Percentiles rank a stretch among this genome's conserved stretches.
Conservation (phyloP, 1,140 invertebrate genomes). For the Lithobius niger region DNA sequence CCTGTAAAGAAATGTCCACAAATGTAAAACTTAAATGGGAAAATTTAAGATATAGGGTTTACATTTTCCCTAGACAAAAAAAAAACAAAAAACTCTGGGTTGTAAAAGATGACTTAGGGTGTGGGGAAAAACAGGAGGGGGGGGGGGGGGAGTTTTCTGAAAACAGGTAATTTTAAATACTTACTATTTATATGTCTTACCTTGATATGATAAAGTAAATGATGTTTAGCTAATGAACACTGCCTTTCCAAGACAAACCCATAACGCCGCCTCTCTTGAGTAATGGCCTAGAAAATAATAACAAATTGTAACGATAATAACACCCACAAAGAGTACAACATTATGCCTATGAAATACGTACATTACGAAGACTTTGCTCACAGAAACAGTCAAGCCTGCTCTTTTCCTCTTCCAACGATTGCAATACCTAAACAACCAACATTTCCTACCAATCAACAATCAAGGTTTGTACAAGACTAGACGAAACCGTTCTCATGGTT, state of each 20-base stretch:
- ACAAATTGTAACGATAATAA: background rate
- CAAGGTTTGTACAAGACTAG: too few relatives aligned
- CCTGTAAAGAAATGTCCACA: conserved; percentile 9
- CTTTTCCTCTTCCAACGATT: conserved; percentile 77
- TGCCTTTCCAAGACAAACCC: conserved; percentile 85
- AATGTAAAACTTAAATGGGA: background rate
- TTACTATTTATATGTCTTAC: conserved; percentile 17
- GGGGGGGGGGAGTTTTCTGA: background rate
- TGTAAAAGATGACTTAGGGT: too few relatives aligned
- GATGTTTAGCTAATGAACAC: conserved; percentile 80
- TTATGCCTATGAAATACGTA: conserved; percentile 36
- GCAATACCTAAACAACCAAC: conserved; percentile 52
- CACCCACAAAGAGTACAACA: background rate
- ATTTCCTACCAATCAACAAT: too few relatives aligned
- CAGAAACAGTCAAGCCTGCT: conserved; percentile 77
- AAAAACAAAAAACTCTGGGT: background rate
- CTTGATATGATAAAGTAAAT: conserved; percentile 61
- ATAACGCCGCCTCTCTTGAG: conserved; percentile 80
- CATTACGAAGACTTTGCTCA: conserved; percentile 78
- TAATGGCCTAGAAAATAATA: conserved; percentile 57
- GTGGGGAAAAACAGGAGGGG: too few relatives aligned
- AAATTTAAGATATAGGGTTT: background rate
- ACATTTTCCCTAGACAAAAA: background rate
- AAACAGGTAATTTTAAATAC: too few relatives aligned
- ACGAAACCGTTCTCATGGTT: too few relatives aligned